Percentiles rank a stretch among this genome's conserved stretches.
Evolutionary conservation across 2,888 invertebrate genomes (phyloP).

Genomic region (Pollenia labialis): DNA sequence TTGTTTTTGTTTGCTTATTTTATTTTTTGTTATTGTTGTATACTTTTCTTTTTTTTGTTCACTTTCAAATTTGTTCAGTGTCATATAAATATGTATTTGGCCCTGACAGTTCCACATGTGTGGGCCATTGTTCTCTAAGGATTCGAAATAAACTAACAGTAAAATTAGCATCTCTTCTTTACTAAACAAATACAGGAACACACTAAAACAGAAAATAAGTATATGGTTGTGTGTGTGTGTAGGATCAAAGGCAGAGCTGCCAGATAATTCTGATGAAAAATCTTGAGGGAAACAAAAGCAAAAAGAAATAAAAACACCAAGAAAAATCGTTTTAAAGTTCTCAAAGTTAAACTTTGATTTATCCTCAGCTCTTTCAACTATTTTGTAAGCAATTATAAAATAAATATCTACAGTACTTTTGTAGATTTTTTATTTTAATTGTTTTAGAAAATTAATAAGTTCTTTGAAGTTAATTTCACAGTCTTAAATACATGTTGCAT

Average conservation of each 20-base stretch:
- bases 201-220: background rate
- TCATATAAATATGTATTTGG: constrained; percentile 68
- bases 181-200: background rate
- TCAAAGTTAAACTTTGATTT: no score
- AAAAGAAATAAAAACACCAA: no score
- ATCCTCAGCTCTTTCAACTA: no score
- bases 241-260: background rate
- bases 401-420: no score
- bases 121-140: constrained; percentile 61
- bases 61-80: constrained; percentile 65
- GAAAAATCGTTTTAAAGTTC: no score
- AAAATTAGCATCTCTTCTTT: constrained; percentile 42
- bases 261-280: no score
- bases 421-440: no score
- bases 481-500: no score
- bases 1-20: constrained; percentile 4
- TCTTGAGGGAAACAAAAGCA: no score
- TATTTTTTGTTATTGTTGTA: constrained; percentile 10
- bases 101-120: constrained; percentile 59
- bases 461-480: no score
- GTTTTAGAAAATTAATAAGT: no score
- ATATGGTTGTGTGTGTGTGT: background rate
- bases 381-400: no score
- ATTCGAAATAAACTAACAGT: constrained; percentile 52
- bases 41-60: constrained; percentile 11